Percentiles rank a stretch among this genome's conserved stretches.
These are phyloP conservation scores for Meles meles DNA, from an alignment of 2,113 vertebrate species.

Conservation along the genomic window DNA sequence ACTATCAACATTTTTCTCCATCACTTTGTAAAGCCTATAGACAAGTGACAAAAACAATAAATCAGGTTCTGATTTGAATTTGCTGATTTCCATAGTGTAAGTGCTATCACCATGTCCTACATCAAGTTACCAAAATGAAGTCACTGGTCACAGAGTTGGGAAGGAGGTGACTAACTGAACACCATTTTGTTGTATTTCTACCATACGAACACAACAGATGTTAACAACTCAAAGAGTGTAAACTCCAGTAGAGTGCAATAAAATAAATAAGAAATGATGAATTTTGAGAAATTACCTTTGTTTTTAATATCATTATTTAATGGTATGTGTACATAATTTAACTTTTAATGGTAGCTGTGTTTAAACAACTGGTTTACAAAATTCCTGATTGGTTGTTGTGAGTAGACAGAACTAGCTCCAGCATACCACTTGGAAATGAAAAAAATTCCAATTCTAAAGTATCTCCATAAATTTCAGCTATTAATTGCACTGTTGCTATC, in stretches of 20 bases:
- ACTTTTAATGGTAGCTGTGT: not conserved
- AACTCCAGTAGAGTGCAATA: not conserved
- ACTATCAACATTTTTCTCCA: not conserved
- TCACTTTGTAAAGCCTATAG: not conserved
- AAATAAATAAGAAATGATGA: not conserved
- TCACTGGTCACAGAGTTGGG: not conserved
- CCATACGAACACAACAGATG: not conserved
- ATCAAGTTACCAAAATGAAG: not conserved
- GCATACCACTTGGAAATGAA: not conserved
- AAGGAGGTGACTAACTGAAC: not conserved
- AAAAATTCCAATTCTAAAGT: not conserved
- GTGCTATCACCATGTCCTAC: not conserved
- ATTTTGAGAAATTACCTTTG: not conserved
- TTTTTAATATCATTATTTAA: constrained; percentile 9
- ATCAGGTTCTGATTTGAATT: not conserved
- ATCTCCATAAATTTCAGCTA: not conserved
- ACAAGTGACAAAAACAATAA: not conserved
- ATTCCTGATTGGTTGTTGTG: not conserved
- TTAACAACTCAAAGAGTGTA: not conserved
- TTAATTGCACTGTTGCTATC: not conserved
- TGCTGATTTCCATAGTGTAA: not conserved
- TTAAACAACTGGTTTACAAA: not conserved
- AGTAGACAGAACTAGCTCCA: not conserved
- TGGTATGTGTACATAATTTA: not conserved
- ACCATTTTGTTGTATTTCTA: not conserved